phyloP scores from a whole-genome alignment of 1,140 invertebrate genomes.

The Amyelois transitella region DNA sequence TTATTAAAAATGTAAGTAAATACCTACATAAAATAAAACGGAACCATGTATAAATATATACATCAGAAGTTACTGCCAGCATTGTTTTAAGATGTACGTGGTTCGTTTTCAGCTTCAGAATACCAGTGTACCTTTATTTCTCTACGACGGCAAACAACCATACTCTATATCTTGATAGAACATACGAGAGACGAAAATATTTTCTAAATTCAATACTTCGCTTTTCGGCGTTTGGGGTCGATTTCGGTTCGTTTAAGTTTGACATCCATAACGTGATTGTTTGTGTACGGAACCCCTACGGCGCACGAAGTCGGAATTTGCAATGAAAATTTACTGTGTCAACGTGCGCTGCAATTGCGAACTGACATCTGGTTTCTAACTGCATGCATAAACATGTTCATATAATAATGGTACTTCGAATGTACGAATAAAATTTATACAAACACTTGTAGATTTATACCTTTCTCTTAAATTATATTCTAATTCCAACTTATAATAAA shows the following conservation, averaged over 20 bases:
- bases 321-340: constrained; percentile 69
- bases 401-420: no score
- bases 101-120: constrained; percentile 1
- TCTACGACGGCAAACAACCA: background rate
- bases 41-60: no score
- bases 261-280: constrained; percentile 66
- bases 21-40: background rate
- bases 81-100: background rate
- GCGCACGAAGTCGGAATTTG: constrained; percentile 68
- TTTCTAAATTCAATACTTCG: background rate
- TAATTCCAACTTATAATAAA: no score
- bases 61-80: no score
- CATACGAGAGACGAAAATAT: constrained; percentile 4
- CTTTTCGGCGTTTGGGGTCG: constrained; percentile 21
- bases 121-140: background rate
- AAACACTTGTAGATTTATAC: no score
- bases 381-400: constrained; percentile 11
- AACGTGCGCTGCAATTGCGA: constrained; percentile 59
- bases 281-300: constrained; percentile 50
- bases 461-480: no score
- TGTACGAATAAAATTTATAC: no score
- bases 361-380: constrained; percentile 34
- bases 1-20: no score
- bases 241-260: constrained; percentile 73
- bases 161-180: background rate